Evolutionary conservation across 2,113 vertebrate species (phyloP), one percentile per base, ranked within the genome.

Genomic region (Gallinago media): DNA sequence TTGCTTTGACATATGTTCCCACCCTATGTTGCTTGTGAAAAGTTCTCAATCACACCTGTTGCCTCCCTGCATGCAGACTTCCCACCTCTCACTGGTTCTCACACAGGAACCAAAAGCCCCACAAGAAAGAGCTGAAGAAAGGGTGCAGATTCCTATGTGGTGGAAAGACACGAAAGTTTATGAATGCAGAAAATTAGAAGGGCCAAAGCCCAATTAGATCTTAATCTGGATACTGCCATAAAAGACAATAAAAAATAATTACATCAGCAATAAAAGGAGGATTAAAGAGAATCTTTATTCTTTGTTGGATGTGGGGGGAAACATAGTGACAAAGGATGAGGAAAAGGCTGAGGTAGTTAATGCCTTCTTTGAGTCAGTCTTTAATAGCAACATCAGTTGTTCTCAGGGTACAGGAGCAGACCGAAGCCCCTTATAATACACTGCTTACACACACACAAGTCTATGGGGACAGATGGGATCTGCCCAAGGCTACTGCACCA

Each of bases 121-220:
- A 40, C 9, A 22, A 70, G 44, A 8, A 4, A 40, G 36, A 67
- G 34, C 8, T 49, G 47, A 67, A 62, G 34, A 17, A 38, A 26
- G 4, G 9, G 1, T 59, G 44, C 52, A 50, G 21, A 29, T n/a
- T 61, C 18, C 59, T n/a, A 0, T 1, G 0, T 8, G 34, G 12
- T 32, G 6, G 47, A 20, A 71, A 27, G 55, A 56, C 4, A 12
- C 9, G 2, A 29, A 27, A 65, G 40, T 40, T 15, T 44, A 21
- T 15, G 62, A 20, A 65, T 9, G 9, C 8, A 65, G 40, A 65
- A 65, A 65, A 40, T 40, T 14, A 63, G 17, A 40, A 29, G 26
- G 6, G 26, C 17, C 36, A 40, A 29, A 63, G 40, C 13, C 19
- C 62, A 31, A 15, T 42, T 65, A 65, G 62, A 32, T 31, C 12